Evolutionary conservation across 1,140 invertebrate genomes (phyloP), one percentile per base, ranked within the genome.

Genomic region (Medauroidea extradentata): DNA sequence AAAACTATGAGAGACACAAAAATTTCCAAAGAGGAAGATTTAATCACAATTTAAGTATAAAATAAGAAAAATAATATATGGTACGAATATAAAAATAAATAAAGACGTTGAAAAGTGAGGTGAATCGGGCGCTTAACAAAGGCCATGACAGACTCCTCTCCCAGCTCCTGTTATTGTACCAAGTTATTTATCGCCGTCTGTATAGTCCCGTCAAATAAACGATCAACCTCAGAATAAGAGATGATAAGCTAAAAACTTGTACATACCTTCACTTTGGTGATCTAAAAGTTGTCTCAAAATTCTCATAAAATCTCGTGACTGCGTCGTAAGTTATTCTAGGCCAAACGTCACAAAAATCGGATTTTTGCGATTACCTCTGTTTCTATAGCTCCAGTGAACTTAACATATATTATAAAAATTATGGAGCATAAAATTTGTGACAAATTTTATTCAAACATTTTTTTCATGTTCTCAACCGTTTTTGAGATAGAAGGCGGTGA

Each of bases 401-500:
- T 57, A 55, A 52, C 25, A 57, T 46, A 5, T 19, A 38, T 61
- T 50, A 61, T 57, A 49, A 50, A 58, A 57, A 52, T 57, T 61
- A 34, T 56, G 53, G 53, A 50, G 44, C 29, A 62, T 62, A 62
- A 62, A 62, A 62, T 62, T 62, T 46, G 38, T 52, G 55, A 58
- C 27, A 59, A 58, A 42, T 59, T 59, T 58, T 43, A 43, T 44
- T 48, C 29, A 16, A 53, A 52, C 7, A 34, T 13, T 44, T 62
- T 44, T 62, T 62, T 62, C 43, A 62, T 62, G 49, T 54, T n/a
- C 55, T 53, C 27, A 62, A 62, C 56, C 56, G 49, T 62, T 62
- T 48, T 59, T 38, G 49, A 29, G 54, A 27, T 50, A 61, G 48
- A 61, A 25, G 51, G 25, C 46, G 41, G 48, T 42, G 53, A 57